Conservation (phyloP, 1,140 invertebrate species). For the Micrasema longulum region DNA sequence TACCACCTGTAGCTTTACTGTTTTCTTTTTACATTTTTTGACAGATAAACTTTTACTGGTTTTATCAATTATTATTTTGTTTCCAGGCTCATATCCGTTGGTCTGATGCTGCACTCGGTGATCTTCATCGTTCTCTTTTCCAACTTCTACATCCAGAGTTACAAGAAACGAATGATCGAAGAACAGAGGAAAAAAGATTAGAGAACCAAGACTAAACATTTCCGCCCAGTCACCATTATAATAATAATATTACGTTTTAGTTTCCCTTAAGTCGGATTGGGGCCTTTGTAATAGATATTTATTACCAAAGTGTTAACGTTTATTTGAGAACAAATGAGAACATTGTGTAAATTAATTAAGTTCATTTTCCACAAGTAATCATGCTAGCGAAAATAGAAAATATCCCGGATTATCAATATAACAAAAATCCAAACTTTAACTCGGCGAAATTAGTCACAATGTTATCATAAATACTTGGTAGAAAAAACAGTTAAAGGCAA, state of each 20-base stretch:
- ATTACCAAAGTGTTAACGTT: constrained; percentile 15
- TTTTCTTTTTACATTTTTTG: too few relatives aligned
- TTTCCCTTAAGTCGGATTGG: background rate
- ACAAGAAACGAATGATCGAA: constrained; percentile 67
- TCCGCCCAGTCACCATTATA: constrained; percentile 38
- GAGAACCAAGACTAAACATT: constrained; percentile 35
- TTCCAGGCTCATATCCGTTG: constrained; percentile 73
- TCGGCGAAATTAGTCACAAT: too few relatives aligned
- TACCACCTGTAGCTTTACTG: too few relatives aligned
- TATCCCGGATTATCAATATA: too few relatives aligned
- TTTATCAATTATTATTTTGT: constrained; percentile 37
- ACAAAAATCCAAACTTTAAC: too few relatives aligned
- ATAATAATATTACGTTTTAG: constrained; percentile 1
- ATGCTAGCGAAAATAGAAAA: too few relatives aligned
- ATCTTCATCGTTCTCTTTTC: constrained; percentile 93
- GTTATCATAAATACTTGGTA: too few relatives aligned
- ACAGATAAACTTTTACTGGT: too few relatives aligned
- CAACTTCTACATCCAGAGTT: constrained; percentile 91
- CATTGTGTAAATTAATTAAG: too few relatives aligned
- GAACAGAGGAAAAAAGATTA: constrained; percentile 48
- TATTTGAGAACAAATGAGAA: too few relatives aligned
- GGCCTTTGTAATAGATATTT: background rate
- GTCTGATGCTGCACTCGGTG: constrained; percentile 86
- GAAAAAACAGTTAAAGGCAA: too few relatives aligned
- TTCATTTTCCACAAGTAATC: too few relatives aligned